Percentiles rank a stretch among this genome's conserved stretches.
Conservation (phyloP, 2,797 vertebrate genomes). For the Microhierax caerulescens region DNA sequence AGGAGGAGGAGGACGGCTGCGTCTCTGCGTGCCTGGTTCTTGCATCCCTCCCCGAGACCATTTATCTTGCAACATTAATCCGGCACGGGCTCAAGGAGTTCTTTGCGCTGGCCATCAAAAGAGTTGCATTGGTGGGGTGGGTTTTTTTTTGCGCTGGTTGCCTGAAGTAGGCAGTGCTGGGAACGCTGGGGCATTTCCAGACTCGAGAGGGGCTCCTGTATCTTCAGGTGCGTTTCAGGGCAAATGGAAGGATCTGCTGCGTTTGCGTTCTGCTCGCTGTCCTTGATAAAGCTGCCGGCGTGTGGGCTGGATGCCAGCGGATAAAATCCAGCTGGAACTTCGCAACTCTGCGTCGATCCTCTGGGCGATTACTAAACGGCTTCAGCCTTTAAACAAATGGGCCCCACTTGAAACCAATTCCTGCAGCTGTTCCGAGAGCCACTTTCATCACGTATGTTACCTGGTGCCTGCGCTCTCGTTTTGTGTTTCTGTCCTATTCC, state of each 20-base stretch:
- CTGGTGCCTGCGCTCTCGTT: neutral
- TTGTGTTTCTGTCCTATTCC: neutral
- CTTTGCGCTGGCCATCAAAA: neutral
- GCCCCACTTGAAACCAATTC: neutral
- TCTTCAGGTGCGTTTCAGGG: neutral
- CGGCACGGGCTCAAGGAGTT: neutral
- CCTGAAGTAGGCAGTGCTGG: neutral
- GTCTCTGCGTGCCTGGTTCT: neutral
- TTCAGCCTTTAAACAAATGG: neutral
- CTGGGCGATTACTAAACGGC: neutral
- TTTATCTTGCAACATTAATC: fast-evolving
- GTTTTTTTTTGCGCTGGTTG: neutral
- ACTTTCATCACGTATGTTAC: neutral
- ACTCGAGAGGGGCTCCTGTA: fast-evolving
- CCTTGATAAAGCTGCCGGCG: fast-evolving
- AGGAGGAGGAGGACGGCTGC: neutral
- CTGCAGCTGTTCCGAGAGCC: neutral
- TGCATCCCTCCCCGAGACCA: neutral
- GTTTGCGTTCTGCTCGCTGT: fast-evolving
- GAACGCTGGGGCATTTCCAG: neutral
- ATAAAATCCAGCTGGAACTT: neutral
- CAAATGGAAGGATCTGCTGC: neutral
- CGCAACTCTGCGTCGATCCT: neutral
- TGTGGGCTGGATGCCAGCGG: neutral
- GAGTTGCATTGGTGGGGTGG: neutral